Evolutionary conservation across 2,113 vertebrate genomes (phyloP), one percentile per base, ranked within the genome.

Genomic region (Dipodomys spectabilis): DNA sequence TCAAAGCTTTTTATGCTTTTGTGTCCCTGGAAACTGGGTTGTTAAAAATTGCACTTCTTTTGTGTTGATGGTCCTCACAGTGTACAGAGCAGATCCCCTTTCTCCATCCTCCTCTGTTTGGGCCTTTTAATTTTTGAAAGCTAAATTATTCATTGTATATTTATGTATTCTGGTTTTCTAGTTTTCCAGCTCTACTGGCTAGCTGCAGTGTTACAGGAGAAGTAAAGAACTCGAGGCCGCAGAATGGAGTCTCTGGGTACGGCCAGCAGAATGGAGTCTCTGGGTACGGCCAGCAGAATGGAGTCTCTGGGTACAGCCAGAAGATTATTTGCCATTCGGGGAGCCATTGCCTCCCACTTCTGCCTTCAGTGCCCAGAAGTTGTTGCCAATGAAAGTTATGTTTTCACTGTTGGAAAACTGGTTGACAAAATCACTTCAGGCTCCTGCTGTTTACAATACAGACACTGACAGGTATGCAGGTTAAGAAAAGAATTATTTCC

Each of bases 401-500:
- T 95, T 95, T 96, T 95, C 93, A 82, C 94, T 91, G 94, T 79
- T 94, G 93, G 92, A 96, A 95, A 85, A 88, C 77, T 90, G 60
- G 90, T 93, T 93, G 94, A 95, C 88, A 96, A 96, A 96, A 96
- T 96, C 92, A 93, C 93, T 93, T 93, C 86, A 68, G 80, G 39
- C 64, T 81, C 92, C 92, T 18, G 88, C 86, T 97, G 90, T 89
- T 96, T 92, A 95, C 88, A 94, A 82, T 93, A 94, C 57, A 95
- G 68, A 93, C 62, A 86, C 84, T 94, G 95, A 95, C 88, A 94
- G 95, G 96, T 93, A 80, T 35, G 27, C 90, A 94, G 92, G 74
- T 95, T 94, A 94, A 93, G 90, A 80, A 94, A 93, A 94, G 72
- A 96, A 95, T 95, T 94, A 86, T 92, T 96, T 93, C 94, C 86